phyloP scores from a whole-genome alignment of 1,140 invertebrate species.

The Drosophila kanapiae region DNA sequence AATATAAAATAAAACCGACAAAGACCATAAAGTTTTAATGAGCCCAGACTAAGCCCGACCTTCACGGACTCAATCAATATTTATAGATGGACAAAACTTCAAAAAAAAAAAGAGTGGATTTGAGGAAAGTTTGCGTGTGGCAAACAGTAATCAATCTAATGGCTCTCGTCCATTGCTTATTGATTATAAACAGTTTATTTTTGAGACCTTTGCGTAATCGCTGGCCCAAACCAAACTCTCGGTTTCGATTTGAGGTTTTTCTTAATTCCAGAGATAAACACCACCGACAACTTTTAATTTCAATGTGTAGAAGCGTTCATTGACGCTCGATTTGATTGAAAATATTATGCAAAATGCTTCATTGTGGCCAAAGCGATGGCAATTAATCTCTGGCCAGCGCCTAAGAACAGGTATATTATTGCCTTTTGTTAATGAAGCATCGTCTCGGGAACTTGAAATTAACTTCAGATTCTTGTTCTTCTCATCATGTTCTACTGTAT shows the following conservation, averaged over 20 bases:
- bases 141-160: constrained; percentile 60
- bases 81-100: constrained; percentile 40
- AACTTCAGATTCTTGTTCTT: constrained; percentile 43
- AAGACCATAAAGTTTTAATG: constrained; percentile 42
- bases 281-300: constrained; percentile 67
- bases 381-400: constrained; percentile 68
- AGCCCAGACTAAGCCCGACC: constrained; percentile 26
- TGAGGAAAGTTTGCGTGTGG: constrained; percentile 58
- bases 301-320: constrained; percentile 70
- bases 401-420: constrained; percentile 69
- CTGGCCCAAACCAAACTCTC: constrained; percentile 63
- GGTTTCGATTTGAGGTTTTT: constrained; percentile 50
- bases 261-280: constrained; percentile 24
- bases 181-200: constrained; percentile 63
- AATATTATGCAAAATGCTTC: constrained; percentile 66
- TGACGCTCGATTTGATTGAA: constrained; percentile 68
- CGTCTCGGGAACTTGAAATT: constrained; percentile 23
- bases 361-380: constrained; percentile 39
- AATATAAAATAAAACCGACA: constrained; percentile 35
- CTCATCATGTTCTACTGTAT: constrained; percentile 39
- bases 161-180: constrained; percentile 35
- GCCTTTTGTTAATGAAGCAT: constrained; percentile 72
- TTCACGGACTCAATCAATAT: constrained; percentile 48
- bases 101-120: constrained; percentile 33
- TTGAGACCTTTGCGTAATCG: constrained; percentile 69